Conservation (phyloP, 2,113 vertebrate species). For the Dendrocopos noguchii region DNA sequence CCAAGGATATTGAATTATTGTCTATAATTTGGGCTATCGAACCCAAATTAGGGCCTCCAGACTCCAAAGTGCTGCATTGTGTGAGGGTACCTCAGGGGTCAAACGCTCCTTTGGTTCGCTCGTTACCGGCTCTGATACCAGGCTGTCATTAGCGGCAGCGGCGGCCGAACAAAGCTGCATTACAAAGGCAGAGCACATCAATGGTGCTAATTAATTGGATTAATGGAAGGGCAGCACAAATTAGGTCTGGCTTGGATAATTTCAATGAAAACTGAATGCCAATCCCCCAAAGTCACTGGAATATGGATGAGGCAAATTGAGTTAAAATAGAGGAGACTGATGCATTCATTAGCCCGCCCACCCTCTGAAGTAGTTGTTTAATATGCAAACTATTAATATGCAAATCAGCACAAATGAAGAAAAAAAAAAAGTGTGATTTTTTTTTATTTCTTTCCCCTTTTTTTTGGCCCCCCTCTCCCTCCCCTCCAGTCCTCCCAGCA, state of each 20-base stretch:
- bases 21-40: constrained; percentile 53
- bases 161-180: constrained; percentile 85
- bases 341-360: constrained; percentile 97
- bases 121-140: constrained; percentile 71
- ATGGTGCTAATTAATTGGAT: constrained; percentile 98
- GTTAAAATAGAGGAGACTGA: constrained; percentile 95
- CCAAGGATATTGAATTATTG: constrained; percentile 56
- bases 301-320: constrained; percentile 98
- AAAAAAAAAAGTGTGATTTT: constrained; percentile 71
- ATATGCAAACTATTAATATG: constrained; percentile 99
- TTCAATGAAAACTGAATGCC: constrained; percentile 90
- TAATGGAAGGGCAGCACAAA: constrained; percentile 93
- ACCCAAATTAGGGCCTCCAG: constrained; percentile 33
- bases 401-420: constrained; percentile 89
- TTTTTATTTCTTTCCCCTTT: constrained; percentile 67
- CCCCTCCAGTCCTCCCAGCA: constrained; percentile 76
- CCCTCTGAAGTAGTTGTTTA: constrained; percentile 96
- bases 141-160: constrained; percentile 76
- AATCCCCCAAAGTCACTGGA: constrained; percentile 89
- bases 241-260: constrained; percentile 87
- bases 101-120: constrained; percentile 73
- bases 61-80: constrained; percentile 40
- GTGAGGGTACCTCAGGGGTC: constrained; percentile 61
- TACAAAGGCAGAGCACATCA: constrained; percentile 87
- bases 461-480: not conserved